Percentiles rank a stretch among this genome's conserved stretches.
phyloP scores from a whole-genome alignment of 2,113 vertebrate genomes.

The Hippotragus niger region DNA sequence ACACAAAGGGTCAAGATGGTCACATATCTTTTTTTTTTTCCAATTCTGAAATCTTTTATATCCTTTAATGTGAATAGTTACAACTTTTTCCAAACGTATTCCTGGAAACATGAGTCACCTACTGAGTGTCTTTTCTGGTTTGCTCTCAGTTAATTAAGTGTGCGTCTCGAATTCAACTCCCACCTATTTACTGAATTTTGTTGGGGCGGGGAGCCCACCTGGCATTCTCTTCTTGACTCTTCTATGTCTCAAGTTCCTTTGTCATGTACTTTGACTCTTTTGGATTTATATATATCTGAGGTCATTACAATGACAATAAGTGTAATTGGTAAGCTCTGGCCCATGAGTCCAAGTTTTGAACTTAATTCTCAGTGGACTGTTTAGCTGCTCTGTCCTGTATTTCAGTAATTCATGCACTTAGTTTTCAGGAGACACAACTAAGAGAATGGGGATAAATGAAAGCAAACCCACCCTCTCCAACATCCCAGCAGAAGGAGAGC shows the following conservation, averaged over 20 bases:
- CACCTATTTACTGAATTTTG: neutral
- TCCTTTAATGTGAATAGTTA: neutral
- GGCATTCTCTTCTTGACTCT: neutral
- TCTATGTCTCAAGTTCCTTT: neutral
- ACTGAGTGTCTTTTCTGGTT: neutral
- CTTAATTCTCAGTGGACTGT: neutral
- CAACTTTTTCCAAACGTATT: neutral
- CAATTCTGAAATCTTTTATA: neutral
- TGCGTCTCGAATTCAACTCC: neutral
- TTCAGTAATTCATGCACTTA: neutral
- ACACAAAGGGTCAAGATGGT: neutral
- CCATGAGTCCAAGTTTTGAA: neutral
- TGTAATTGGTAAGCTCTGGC: neutral
- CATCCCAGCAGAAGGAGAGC: neutral
- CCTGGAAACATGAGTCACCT: neutral
- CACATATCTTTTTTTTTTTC: neutral
- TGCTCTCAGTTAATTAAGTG: neutral
- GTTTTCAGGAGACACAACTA: neutral
- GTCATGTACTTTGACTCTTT: neutral
- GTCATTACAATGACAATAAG: neutral
- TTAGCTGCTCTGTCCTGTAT: conserved; percentile 2
- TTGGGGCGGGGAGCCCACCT: neutral
- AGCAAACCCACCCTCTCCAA: neutral
- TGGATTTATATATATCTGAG: neutral
- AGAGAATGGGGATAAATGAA: neutral